Base-by-base conservation (phyloP, 2,888 invertebrate species). In the Adelphocoris suturalis region DNA sequence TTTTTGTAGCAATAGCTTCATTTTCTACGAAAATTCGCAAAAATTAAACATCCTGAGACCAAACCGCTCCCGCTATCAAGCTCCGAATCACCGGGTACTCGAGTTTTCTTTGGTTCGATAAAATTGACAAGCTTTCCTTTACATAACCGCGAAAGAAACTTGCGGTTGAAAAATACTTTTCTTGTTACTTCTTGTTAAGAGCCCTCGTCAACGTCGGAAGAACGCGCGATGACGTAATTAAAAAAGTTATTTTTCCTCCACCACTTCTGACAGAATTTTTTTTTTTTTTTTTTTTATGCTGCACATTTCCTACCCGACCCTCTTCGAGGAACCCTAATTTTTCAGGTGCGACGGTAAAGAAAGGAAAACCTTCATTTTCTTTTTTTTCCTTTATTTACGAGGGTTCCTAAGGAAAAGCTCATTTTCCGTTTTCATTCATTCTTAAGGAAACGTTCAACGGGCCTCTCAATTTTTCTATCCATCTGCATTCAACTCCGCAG, bases 121-220 rank as follows among this genome's bases (percentile, higher is more conserved):
- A 52, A n/a, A 52, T 52, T 52, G 52, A 52, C 52, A 61, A 61
- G 2, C 19, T 61, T 61, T 61, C 19, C 61, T 13, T 52, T n/a
- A 61, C 61, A 61, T 11, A 52, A 52, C 61, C 61, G 61, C n/a
- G 19, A 61, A 19, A 19, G 61, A 61, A 61, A 52, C 52, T 52
- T 52, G 52, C 13, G 16, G 52, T 52, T 52, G 16, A 52, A 11
- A 52, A 52, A 52, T 52, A 52, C 52, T 52, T 52, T 52, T 52
- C 52, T 16, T 16, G 52, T 16, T 14, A 52, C 52, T 52, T 52
- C 52, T 16, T 16, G 52, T 16, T 52, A 52, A 52, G 52, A 52
- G 37, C 3, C 37, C 37, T 37, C 37, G 37, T 37, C 37, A 37
- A 37, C 7, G 37, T 37, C 37, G 37, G 52, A 52, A 52, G 52